Conservation (phyloP, 1,140 invertebrate species). For the Trinorchestia longiramus region DNA sequence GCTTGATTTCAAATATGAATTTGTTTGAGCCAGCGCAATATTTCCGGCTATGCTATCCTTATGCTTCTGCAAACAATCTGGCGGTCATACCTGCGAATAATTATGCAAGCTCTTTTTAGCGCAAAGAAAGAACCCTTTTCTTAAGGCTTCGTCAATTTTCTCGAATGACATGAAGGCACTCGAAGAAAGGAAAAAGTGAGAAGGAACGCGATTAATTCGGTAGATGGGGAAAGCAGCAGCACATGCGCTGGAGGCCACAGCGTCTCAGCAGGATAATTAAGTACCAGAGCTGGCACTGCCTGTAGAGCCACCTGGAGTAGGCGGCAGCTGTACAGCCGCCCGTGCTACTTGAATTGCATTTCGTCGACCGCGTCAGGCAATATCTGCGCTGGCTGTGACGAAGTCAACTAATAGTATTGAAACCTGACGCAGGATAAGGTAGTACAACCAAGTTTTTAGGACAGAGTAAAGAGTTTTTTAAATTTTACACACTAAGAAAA, state of each 20-base stretch:
- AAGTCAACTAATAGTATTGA: too few species aligned
- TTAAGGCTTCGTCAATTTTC: background rate
- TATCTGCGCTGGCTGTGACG: too few species aligned
- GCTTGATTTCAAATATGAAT: background rate
- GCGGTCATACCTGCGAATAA: slow-evolving; percentile 16
- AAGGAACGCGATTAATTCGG: background rate
- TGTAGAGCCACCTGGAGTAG: too few species aligned
- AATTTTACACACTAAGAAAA: too few species aligned
- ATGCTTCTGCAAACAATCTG: background rate
- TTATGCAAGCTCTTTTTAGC: background rate
- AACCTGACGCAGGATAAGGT: too few species aligned
- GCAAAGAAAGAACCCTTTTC: background rate
- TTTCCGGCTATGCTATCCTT: background rate
- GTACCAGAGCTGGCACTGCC: too few species aligned
- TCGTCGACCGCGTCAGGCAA: too few species aligned
- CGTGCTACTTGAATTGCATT: too few species aligned
- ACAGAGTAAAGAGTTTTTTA: too few species aligned
- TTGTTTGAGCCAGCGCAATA: background rate
- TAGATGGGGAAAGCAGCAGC: background rate
- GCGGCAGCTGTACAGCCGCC: too few species aligned
- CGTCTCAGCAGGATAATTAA: background rate
- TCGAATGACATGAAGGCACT: background rate
- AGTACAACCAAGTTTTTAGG: too few species aligned
- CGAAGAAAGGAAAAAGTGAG: background rate
- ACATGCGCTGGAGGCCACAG: background rate